phyloP scores from a whole-genome alignment of 1,140 invertebrate genomes.

The Maniola jurtina region DNA sequence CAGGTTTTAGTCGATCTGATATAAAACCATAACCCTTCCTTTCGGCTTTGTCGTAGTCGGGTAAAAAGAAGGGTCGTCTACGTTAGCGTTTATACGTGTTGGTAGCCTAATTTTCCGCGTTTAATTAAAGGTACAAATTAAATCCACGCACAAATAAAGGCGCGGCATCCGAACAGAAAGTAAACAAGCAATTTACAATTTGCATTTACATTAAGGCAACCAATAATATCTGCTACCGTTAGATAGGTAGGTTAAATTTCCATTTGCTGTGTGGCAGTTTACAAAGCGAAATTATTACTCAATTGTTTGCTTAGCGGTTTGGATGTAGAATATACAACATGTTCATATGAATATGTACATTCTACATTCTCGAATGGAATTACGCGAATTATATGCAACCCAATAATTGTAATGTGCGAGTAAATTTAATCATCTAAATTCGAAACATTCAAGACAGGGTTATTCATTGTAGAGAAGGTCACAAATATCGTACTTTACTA shows the following conservation, averaged over 20 bases:
- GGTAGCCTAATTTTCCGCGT: background rate
- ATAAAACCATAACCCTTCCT: too few species aligned
- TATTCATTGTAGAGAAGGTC: too few species aligned
- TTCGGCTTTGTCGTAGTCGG: too few species aligned
- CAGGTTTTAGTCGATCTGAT: too few species aligned
- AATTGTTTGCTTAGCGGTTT: conserved; percentile 59
- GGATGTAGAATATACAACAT: conserved; percentile 53
- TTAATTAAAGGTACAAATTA: conserved; percentile 56
- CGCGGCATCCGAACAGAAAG: conserved; percentile 35
- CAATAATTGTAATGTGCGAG: too few species aligned
- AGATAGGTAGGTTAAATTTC: conserved; percentile 49
- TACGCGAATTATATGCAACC: too few species aligned
- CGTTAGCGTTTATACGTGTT: too few species aligned
- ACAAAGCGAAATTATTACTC: conserved; percentile 64
- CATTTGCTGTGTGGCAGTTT: conserved; percentile 62
- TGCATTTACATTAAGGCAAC: conserved; percentile 60
- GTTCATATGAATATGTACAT: background rate
- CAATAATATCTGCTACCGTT: conserved; percentile 48
- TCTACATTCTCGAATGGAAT: background rate
- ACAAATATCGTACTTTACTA: too few species aligned
- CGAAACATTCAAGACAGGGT: too few species aligned
- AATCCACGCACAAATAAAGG: conserved; percentile 41
- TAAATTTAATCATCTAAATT: too few species aligned
- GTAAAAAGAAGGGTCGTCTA: too few species aligned
- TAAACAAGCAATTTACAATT: conserved; percentile 44